A percentile compares a stretch with the other conserved stretches of the same genome.
Evolutionary conservation across 23 tunicate genomes (phyloP).

Genomic region (Diplosoma virens): DNA sequence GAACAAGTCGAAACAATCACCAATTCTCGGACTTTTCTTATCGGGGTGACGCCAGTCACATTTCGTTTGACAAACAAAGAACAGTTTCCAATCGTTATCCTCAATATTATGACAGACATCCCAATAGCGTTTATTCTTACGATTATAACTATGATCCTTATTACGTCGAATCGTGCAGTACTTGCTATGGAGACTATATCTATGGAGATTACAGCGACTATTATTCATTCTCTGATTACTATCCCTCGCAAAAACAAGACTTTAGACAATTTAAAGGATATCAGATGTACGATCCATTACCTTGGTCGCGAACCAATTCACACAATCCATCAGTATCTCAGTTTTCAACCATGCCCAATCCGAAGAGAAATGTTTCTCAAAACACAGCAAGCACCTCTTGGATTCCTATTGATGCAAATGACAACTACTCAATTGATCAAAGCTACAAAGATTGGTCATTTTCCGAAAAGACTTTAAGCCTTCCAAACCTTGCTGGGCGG

Average conservation of each 20-base stretch:
- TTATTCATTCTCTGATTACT: constrained; percentile 21
- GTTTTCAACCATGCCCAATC: constrained; percentile 1
- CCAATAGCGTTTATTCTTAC: constrained; percentile 13
- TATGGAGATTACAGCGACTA: constrained; percentile 52
- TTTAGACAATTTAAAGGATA: constrained; percentile 14
- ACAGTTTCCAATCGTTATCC: too few relatives aligned
- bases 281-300: background rate
- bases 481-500: constrained; percentile 30
- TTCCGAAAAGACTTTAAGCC: constrained; percentile 27
- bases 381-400: constrained; percentile 14
- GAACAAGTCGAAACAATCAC: background rate
- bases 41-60: too few relatives aligned
- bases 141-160: constrained; percentile 20
- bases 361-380: background rate
- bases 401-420: constrained; percentile 32
- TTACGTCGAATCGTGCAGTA: constrained; percentile 35
- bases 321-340: constrained; percentile 8
- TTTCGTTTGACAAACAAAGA: too few relatives aligned
- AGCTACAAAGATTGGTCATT: constrained; percentile 3
- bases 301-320: background rate
- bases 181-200: constrained; percentile 44
- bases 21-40: too few relatives aligned
- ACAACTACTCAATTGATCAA: constrained; percentile 32
- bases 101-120: too few relatives aligned
- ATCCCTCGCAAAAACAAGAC: constrained; percentile 23